Percentiles rank a stretch among this genome's conserved stretches.
Conservation (phyloP, 2,888 invertebrate species). For the Nudaria mundana region DNA sequence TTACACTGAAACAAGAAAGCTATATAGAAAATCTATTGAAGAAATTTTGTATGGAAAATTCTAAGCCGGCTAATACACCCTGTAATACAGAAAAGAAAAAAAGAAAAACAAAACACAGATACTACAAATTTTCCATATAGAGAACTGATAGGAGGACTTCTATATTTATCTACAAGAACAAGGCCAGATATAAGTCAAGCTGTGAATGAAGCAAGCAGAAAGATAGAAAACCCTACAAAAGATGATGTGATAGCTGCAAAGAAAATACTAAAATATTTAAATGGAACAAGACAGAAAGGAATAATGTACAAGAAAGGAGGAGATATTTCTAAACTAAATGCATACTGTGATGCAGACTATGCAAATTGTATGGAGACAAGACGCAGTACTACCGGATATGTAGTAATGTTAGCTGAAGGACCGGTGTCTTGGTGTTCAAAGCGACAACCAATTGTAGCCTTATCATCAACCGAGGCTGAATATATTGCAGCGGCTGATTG, state of each 20-base stretch:
- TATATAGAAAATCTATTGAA: not conserved
- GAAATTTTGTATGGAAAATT: not conserved
- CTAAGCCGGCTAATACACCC: not conserved
- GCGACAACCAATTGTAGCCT: slow-evolving; percentile 28
- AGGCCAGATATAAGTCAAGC: slow-evolving; percentile 4
- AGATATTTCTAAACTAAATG: not conserved
- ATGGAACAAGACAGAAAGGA: not conserved
- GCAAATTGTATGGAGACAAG: not conserved
- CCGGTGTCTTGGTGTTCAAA: slow-evolving; percentile 28
- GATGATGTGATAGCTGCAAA: not conserved
- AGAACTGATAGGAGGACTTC: not conserved
- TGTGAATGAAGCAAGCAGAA: slow-evolving; percentile 2
- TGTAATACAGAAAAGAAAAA: not conserved
- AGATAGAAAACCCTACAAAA: not conserved
- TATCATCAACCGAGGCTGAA: slow-evolving; percentile 11
- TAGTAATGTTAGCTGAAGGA: slow-evolving; percentile 2
- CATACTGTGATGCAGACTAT: slow-evolving; percentile 3
- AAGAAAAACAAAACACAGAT: not conserved
- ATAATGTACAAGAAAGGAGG: slow-evolving; percentile 1
- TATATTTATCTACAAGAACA: not conserved
- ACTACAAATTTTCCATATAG: not conserved
- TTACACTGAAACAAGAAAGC: not conserved
- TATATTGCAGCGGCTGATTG: slow-evolving; percentile 2
- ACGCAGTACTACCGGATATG: slow-evolving; percentile 4
- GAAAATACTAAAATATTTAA: slow-evolving; percentile 4